These are phyloP conservation scores for Synergus gifuensis DNA, from an alignment of 2,888 invertebrate species.

Conservation along the genomic window DNA sequence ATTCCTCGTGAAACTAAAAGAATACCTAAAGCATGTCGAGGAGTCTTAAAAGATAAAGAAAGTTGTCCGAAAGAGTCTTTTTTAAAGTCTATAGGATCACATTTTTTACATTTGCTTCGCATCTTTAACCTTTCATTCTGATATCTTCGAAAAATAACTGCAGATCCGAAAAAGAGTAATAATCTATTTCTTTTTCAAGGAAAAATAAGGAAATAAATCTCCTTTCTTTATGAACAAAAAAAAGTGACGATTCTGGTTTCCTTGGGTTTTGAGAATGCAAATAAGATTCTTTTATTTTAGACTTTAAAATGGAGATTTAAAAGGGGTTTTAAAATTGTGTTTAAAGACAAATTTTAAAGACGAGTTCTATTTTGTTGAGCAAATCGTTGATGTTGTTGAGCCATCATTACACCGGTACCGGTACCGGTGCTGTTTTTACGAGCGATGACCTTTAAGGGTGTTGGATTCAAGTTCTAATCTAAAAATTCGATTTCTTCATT, in stretches of 20 bases:
- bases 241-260: not conserved
- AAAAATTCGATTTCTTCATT: no score
- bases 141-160: not conserved
- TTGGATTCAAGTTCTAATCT: no score
- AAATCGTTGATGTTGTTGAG: no score
- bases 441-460: conserved; percentile 36
- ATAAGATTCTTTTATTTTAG: not conserved
- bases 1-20: conserved; percentile 33
- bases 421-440: conserved; percentile 31
- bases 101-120: not conserved
- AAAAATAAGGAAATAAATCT: not conserved
- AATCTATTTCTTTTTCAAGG: not conserved
- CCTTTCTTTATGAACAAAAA: not conserved
- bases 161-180: not conserved
- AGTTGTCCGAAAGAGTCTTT: not conserved
- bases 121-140: not conserved
- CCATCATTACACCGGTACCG: conserved; percentile 16
- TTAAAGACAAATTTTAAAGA: not conserved
- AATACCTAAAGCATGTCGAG: conserved; percentile 12
- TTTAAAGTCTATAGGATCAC: not conserved
- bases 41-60: conserved; percentile 20
- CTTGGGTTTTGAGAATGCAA: not conserved
- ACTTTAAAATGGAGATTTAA: not conserved
- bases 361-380: not conserved
- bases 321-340: not conserved